Evolutionary conservation across 2,797 vertebrate species (phyloP).

Genomic region (Betta splendens): DNA sequence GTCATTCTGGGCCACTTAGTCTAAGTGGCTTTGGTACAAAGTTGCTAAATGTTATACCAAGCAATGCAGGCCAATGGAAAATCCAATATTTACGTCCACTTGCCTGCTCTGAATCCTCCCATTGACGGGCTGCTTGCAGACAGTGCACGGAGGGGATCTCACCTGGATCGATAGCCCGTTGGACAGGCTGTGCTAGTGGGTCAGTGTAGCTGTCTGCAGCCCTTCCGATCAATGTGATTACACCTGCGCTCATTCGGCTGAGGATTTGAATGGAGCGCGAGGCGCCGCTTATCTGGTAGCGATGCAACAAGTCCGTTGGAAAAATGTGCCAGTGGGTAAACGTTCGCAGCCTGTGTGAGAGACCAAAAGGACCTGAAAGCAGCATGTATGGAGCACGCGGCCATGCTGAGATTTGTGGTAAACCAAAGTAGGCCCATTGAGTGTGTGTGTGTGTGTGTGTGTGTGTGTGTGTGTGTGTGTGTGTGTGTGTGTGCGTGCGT

Average conservation of each 20-base stretch:
- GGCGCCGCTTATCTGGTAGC: background rate
- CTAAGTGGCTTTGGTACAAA: background rate
- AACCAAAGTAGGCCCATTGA: conserved; percentile 40
- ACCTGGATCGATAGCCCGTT: conserved; percentile 35
- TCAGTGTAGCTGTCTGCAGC: conserved; percentile 3
- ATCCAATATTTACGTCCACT: conserved; percentile 28
- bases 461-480: conserved; percentile 63
- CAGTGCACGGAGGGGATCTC: conserved; percentile 20
- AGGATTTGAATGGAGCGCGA: conserved; percentile 3
- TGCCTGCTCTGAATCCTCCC: conserved; percentile 18
- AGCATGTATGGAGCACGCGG: background rate
- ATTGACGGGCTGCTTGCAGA: conserved; percentile 39
- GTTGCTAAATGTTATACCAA: background rate
- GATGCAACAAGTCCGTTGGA: conserved; percentile 17
- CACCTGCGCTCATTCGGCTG: background rate
- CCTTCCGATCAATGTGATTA: conserved; percentile 18
- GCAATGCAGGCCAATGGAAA: conserved; percentile 10
- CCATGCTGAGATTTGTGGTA: conserved; percentile 27
- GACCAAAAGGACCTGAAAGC: too few relatives aligned
- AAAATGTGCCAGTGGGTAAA: background rate
- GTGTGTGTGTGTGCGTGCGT: conserved; percentile 63
- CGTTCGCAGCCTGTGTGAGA: too few relatives aligned
- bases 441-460: too few relatives aligned
- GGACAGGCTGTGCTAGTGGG: conserved; percentile 22
- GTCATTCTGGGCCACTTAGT: background rate